Conservation (phyloP, 92 coral and sea anemone genomes). For the Zoanthus gigantus region DNA sequence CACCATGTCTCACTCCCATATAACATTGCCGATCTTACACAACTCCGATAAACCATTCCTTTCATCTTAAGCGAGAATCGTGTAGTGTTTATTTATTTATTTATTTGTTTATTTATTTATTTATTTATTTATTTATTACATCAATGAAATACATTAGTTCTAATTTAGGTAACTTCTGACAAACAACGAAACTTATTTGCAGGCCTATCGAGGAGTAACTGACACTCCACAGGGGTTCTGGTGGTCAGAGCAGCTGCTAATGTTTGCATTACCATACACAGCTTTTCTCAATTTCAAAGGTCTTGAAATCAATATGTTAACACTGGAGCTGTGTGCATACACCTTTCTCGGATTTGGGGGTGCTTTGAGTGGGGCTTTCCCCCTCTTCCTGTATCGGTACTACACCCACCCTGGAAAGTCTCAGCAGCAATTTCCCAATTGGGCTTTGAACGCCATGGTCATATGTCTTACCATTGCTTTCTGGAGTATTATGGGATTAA, state of each 20-base stretch:
- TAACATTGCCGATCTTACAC: too few species aligned
- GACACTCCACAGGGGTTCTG: conserved; percentile 66
- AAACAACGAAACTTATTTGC: not conserved
- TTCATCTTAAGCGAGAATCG: too few species aligned
- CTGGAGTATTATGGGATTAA: conserved; percentile 54
- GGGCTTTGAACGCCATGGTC: conserved; percentile 67
- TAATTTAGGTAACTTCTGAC: not conserved
- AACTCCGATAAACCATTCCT: too few species aligned
- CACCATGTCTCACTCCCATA: too few species aligned
- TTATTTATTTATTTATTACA: too few species aligned
- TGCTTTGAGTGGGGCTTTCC: conserved; percentile 58
- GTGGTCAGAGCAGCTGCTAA: conserved; percentile 74
- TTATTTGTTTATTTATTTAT: too few species aligned
- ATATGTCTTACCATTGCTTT: conserved; percentile 70
- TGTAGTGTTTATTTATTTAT: too few species aligned
- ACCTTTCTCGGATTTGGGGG: conserved; percentile 78
- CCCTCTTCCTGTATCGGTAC: conserved; percentile 68
- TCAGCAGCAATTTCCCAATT: conserved; percentile 48
- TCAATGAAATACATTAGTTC: too few species aligned
- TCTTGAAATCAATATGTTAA: conserved; percentile 70
- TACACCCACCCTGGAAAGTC: conserved; percentile 48
- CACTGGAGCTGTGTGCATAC: conserved; percentile 70
- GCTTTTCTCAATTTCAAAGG: conserved; percentile 71
- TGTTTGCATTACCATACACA: conserved; percentile 66
- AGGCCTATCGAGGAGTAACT: conserved; percentile 59